phyloP scores from a whole-genome alignment of 2,113 vertebrate genomes.

The Tragelaphus buxtoni region DNA sequence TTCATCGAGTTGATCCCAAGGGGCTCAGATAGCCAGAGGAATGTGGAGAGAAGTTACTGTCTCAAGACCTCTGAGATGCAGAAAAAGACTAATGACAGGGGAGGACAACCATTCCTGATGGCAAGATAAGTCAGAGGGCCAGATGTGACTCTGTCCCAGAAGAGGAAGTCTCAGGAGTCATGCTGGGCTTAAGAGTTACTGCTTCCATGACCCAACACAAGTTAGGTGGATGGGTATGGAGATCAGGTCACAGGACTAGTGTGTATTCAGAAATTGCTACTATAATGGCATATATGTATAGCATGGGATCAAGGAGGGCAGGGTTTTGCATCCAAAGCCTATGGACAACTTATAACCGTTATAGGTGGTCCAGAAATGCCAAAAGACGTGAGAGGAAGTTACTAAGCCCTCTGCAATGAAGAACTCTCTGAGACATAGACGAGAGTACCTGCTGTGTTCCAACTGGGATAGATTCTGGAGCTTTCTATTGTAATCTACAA shows the following conservation, averaged over 20 bases:
- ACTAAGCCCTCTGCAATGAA: not conserved
- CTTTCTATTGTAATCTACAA: not conserved
- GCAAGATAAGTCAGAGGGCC: not conserved
- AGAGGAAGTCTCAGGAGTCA: not conserved
- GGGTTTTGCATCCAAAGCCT: not conserved
- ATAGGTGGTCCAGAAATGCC: not conserved
- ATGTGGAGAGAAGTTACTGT: not conserved
- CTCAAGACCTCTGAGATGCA: not conserved
- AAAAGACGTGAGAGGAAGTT: not conserved
- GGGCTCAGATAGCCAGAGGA: not conserved
- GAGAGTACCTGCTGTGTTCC: not conserved
- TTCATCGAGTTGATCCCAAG: not conserved
- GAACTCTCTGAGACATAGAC: not conserved
- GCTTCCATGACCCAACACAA: not conserved
- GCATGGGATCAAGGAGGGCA: not conserved
- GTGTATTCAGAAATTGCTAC: not conserved
- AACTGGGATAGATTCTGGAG: not conserved
- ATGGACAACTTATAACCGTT: not conserved
- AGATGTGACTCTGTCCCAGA: not conserved
- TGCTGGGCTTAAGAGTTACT: not conserved
- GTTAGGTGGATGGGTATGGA: not conserved
- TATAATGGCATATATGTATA: not conserved
- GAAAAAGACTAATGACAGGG: not conserved
- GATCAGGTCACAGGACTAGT: not conserved
- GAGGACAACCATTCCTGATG: not conserved